Evolutionary conservation across 2,113 vertebrate species (phyloP), one percentile per base, ranked within the genome.

Genomic region (Nannobrachium achirus): DNA sequence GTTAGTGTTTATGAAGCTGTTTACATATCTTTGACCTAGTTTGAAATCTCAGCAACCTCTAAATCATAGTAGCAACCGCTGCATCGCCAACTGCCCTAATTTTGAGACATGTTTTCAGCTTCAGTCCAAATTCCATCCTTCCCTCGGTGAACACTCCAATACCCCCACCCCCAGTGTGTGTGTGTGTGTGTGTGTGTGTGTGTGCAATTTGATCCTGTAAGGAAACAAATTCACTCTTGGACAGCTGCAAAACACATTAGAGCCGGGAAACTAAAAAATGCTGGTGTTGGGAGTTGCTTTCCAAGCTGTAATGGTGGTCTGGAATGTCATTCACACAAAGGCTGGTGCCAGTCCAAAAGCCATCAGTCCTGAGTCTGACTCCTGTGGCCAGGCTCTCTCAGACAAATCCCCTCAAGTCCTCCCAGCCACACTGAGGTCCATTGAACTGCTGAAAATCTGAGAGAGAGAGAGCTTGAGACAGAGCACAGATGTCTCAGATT

Each of bases 241-340:
- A 70, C 81, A 85, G 76, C 90, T 91, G 91, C 67, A 74, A 82
- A 90, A 88, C 63, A 70, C 83, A 92, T 91, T 79, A 84, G 56
- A 63, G 68, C 46, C 20, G 63, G 50, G 51, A 59, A 45, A 62
- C 62, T 33, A 33, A 48, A 56, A 73, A 56, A 51, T 65, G 73
- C 71, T 75, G 83, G 76, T 68, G 73, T 64, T 73, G 75, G 85
- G 75, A 73, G 63, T 77, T 69, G 76, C 73, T 79, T 87, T 74
- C 39, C 64, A 10, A 13, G 73, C 53, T 70, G 72, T 82, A 69
- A 82, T 83, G 63, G 76, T 71, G 73, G 70, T 63, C 44, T 84
- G 77, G 73, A 68, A 77, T 77, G 77, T 86, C 75, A 56, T 79
- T 89, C 84, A 85, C 78, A 72, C 39, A 68, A 77, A 69, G 58